Evolutionary conservation across 1,140 invertebrate species (phyloP).

Genomic region (Lanistes nyassanus): DNA sequence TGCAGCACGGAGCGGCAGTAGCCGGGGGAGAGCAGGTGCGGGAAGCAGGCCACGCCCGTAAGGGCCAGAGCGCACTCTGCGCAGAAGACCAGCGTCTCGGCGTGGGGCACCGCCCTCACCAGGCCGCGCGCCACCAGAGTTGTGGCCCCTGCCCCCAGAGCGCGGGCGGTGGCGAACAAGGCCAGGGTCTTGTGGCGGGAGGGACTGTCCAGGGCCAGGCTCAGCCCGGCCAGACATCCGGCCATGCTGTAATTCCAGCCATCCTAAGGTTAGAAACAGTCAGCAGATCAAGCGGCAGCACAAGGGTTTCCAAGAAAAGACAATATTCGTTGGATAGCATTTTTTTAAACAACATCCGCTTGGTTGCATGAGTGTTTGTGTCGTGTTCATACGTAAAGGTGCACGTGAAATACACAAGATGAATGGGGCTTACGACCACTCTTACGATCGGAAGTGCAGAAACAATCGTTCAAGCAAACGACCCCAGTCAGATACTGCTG

Average conservation of each 20-base stretch:
- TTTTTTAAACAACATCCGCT: no score
- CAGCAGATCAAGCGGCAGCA: no score
- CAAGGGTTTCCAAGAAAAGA: no score
- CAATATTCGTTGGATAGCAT: no score
- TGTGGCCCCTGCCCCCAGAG: constrained; percentile 50
- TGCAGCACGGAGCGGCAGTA: constrained; percentile 55
- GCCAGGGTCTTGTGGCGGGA: constrained; percentile 44
- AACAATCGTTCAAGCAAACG: no score
- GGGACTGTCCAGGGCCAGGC: constrained; percentile 43
- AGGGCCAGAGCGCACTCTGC: constrained; percentile 46
- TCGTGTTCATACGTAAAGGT: no score
- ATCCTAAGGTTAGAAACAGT: no score
- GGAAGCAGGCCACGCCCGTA: constrained; percentile 46
- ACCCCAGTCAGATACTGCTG: no score
- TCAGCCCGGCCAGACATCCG: constrained; percentile 52
- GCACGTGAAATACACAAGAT: no score
- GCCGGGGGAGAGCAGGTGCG: constrained; percentile 45
- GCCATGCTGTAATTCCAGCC: constrained; percentile 54
- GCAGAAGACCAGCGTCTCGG: constrained; percentile 50
- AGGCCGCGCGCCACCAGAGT: constrained; percentile 46
- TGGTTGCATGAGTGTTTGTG: no score
- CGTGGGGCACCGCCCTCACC: constrained; percentile 43
- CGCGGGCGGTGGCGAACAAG: constrained; percentile 52
- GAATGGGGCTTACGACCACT: no score
- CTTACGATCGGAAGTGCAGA: no score